phyloP scores from a whole-genome alignment of 1,140 invertebrate genomes.

The Armadillidium nasatum region DNA sequence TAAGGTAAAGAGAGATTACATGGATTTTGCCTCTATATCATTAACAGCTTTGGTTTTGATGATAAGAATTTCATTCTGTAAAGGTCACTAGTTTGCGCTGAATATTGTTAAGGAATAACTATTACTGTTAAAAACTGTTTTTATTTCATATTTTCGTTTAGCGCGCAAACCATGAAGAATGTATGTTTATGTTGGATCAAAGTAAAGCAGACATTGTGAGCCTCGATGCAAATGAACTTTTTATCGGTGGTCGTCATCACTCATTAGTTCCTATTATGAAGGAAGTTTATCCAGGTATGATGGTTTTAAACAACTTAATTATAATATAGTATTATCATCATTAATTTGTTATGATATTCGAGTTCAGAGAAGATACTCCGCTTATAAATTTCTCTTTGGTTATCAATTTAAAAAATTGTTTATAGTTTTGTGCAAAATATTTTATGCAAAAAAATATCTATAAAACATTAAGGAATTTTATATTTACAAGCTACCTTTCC shows the following conservation, averaged over 20 bases:
- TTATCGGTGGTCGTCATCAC: conserved; percentile 84
- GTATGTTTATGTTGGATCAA: conserved; percentile 64
- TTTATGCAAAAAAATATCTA: too few relatives aligned
- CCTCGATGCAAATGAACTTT: conserved; percentile 88
- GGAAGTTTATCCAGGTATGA: conserved; percentile 58
- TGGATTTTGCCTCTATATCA: too few relatives aligned
- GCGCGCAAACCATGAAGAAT: conserved; percentile 54
- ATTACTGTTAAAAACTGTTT: neutral
- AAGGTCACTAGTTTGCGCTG: neutral
- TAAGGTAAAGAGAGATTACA: too few relatives aligned
- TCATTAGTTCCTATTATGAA: conserved; percentile 85
- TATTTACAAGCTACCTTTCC: neutral
- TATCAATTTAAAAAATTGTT: too few relatives aligned
- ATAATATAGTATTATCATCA: neutral
- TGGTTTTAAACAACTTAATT: too few relatives aligned
- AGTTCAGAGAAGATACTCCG: too few relatives aligned
- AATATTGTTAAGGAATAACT: neutral
- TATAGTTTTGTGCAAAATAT: too few relatives aligned
- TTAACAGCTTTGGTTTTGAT: too few relatives aligned
- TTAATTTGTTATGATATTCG: too few relatives aligned
- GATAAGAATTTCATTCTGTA: neutral
- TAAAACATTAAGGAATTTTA: too few relatives aligned
- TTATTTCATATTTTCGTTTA: neutral
- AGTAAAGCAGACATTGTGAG: conserved; percentile 69
- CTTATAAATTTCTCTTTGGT: too few relatives aligned